Conservation (phyloP, 2,797 vertebrate species). For the Anas acuta region DNA sequence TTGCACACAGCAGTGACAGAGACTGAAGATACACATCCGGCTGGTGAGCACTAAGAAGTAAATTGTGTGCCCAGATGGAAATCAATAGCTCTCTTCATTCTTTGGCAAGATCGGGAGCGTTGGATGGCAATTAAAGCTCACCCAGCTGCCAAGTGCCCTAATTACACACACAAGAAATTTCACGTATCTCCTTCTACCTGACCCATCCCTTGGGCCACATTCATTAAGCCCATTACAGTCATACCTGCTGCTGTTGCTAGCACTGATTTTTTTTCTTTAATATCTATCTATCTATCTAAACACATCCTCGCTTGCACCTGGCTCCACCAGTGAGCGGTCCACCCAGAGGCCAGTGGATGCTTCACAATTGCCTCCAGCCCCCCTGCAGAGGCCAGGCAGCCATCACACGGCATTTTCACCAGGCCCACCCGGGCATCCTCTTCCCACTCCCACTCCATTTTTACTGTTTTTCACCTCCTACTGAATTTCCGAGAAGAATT, state of each 20-base stretch:
- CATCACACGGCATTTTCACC: background rate
- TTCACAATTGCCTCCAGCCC: background rate
- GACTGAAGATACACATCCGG: constrained; percentile 42
- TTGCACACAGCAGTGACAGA: background rate
- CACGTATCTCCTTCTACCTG: constrained; percentile 34
- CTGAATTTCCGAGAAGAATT: background rate
- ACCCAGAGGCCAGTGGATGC: background rate
- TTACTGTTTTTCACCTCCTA: background rate
- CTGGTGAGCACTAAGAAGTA: constrained; percentile 42
- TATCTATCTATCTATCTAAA: too few relatives aligned
- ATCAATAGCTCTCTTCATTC: constrained; percentile 44
- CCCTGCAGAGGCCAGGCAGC: background rate
- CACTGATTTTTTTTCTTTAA: background rate
- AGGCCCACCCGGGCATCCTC: background rate
- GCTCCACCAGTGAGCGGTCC: background rate
- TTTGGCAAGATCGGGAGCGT: constrained; percentile 15
- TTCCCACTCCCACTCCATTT: background rate
- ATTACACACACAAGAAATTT: constrained; percentile 34
- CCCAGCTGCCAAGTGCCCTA: constrained; percentile 46
- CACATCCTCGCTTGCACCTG: background rate
- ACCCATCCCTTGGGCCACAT: background rate
- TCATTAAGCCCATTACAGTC: constrained; percentile 26
- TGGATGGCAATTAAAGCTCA: constrained; percentile 55
- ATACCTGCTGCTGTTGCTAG: background rate
- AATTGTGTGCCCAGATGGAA: constrained; percentile 59